Evolutionary conservation across 2,888 invertebrate species (phyloP), one percentile per base, ranked within the genome.

Genomic region (Nebria brevicollis): DNA sequence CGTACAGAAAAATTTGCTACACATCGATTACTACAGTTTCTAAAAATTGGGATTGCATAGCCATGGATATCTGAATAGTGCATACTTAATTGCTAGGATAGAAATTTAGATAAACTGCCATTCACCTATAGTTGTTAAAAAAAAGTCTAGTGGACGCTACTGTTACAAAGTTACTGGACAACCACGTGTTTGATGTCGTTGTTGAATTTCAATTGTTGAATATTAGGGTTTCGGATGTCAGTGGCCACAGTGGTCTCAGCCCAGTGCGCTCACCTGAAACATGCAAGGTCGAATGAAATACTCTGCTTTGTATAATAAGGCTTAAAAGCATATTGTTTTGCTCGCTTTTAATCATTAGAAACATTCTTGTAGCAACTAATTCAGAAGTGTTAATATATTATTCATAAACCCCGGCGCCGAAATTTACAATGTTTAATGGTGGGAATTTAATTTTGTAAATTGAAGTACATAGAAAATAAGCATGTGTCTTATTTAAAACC

Each of bases 211-310:
- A 70, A 70, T 34, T 11, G 26, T 25, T 8, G 11, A 70, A 34
- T 26, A 70, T 70, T 70, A 43, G 73, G 73, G 73, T 73, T 42
- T 73, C 42, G 26, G 15, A 15, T 73, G 73, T 73, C 73, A 73
- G n/a, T 73, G 73, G 73, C 73, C 73, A 73, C 43, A 41, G 11
- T 73, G 43, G 11, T 68, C 26, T 20, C 20, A 68, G 68, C 68
- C 13, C 68, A 68, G 34, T 20, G 70, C 25, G 34, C 73, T 41
- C 41, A 73, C 73, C 73, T 73, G 41, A 54, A 54, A 73, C 73
- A 73, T 73, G 73, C 73, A 73, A 73, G 73, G 73, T 73, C 73
- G 73, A 42, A 13, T 70, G 20, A 70, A 34, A 54, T 54, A 54
- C 54, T 11, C 54, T 54, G 11, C 54, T 34, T 34, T 34, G 13